Evolutionary conservation across 2,888 invertebrate genomes (phyloP).

Genomic region (Homarus gammarus): DNA sequence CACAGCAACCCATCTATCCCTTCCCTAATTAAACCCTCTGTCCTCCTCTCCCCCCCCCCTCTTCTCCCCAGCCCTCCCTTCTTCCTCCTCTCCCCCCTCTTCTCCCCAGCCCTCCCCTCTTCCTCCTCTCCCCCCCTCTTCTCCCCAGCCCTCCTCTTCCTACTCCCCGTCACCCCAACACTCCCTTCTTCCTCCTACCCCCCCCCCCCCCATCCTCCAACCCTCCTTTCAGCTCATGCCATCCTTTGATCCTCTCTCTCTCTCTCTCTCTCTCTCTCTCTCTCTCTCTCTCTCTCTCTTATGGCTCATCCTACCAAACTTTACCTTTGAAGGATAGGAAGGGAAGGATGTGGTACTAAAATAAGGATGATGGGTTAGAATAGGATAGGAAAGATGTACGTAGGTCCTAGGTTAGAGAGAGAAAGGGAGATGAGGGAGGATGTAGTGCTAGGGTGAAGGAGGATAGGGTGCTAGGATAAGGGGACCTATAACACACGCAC

Average conservation of each 20-base stretch:
- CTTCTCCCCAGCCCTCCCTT: neutral
- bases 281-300: slow-evolving; percentile 7
- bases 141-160: neutral
- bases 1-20: too few species aligned
- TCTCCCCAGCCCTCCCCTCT: neutral
- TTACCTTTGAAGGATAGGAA: too few species aligned
- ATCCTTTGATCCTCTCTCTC: neutral
- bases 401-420: too few species aligned
- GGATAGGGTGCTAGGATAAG: too few species aligned
- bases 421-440: too few species aligned
- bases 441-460: too few species aligned
- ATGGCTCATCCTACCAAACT: too few species aligned
- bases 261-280: slow-evolving; percentile 15
- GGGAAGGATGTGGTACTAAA: too few species aligned
- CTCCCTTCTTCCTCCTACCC: neutral
- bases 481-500: too few species aligned
- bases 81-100: neutral
- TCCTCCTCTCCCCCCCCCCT: slow-evolving; percentile 29
- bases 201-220: neutral
- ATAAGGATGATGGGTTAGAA: too few species aligned
- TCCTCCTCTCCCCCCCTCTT: neutral
- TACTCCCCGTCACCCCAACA: neutral
- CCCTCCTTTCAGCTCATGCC: neutral
- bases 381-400: too few species aligned
- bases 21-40: too few species aligned